Evolutionary conservation across 1,140 invertebrate species (phyloP).

Genomic region (Zaprionus kolodkinae): DNA sequence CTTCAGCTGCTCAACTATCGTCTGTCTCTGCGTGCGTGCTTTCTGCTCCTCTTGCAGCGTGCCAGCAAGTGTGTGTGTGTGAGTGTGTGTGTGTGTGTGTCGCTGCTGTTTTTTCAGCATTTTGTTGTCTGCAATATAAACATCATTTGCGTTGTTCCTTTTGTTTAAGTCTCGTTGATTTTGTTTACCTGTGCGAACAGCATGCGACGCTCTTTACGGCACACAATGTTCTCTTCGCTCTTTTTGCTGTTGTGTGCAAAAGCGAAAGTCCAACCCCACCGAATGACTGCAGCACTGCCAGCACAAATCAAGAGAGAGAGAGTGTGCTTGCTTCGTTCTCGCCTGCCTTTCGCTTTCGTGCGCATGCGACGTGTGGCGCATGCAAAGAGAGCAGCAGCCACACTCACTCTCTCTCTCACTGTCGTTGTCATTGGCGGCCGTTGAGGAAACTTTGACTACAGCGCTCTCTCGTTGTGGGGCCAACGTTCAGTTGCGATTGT

Average conservation of each 20-base stretch:
- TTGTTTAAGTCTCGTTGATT: constrained; percentile 77
- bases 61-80: no score
- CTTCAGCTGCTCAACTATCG: constrained; percentile 79
- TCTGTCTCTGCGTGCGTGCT: constrained; percentile 52
- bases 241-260: constrained; percentile 24
- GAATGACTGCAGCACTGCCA: constrained; percentile 40
- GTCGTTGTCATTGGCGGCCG: neutral
- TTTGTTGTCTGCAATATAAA: constrained; percentile 79
- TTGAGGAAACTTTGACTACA: neutral
- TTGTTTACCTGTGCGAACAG: constrained; percentile 70
- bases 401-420: constrained; percentile 2
- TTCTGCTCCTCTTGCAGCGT: constrained; percentile 55
- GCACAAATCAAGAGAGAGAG: neutral
- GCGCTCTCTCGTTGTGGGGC: neutral
- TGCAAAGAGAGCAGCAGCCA: constrained; percentile 8
- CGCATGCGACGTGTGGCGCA: constrained; percentile 23
- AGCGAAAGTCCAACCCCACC: constrained; percentile 51
- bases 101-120: constrained; percentile 52
- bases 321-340: no score
- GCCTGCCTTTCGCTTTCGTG: neutral
- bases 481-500: constrained; percentile 69
- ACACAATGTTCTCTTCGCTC: constrained; percentile 21
- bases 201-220: neutral
- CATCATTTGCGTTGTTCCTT: constrained; percentile 78
- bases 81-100: constrained; percentile 40